Base-by-base conservation (phyloP, 2,797 vertebrate species). In the Neoniphon sammara region DNA sequence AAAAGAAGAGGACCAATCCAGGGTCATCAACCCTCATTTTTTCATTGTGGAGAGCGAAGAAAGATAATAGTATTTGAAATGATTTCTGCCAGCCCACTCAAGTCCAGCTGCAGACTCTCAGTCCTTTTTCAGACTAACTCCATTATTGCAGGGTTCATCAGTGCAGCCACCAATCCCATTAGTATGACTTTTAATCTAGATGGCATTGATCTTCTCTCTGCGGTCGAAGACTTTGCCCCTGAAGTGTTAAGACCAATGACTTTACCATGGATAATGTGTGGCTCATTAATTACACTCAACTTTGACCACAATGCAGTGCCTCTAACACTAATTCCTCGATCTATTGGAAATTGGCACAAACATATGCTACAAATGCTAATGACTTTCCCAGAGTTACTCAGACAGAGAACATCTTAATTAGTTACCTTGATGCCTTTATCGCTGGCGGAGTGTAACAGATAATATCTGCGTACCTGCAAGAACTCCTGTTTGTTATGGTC, bases 211-310 rank as follows among this genome's bases (percentile, higher is more conserved):
- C 60, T 65, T 23, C 47, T n/a, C 14, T 50, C 46, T 20, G 42
- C 42, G 23, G n/a, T 70, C 50, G 57, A 50, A 70, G 49, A 52
- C 60, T 66, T 27, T 25, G 11, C 31, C 57, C 58, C 58, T 20
- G 58, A 64, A 60, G 57, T 63, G 58, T 39, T 5, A 49, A 47
- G 20, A 30, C 14, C 47, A 39, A 21, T 50, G 65, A 70, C 55
- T 27, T 52, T 12, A 15, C 49, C 30, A 31, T 31, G 30, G 14
- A 47, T 78, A 68, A 68, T 58, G 58, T 39, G 30, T 27, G 0
- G 15, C 64, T 73, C 53, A 50, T 59, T 76, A 69, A 67, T 71
- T 57, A 72, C 52, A 36, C 34, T 25, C 31, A 18, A 25, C 30
- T 39, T 62, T 50, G 58, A 69, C 18, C 58, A 3, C 42, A 30